Base-by-base conservation (phyloP, 2,113 vertebrate genomes). In the Gymnogyps californianus region DNA sequence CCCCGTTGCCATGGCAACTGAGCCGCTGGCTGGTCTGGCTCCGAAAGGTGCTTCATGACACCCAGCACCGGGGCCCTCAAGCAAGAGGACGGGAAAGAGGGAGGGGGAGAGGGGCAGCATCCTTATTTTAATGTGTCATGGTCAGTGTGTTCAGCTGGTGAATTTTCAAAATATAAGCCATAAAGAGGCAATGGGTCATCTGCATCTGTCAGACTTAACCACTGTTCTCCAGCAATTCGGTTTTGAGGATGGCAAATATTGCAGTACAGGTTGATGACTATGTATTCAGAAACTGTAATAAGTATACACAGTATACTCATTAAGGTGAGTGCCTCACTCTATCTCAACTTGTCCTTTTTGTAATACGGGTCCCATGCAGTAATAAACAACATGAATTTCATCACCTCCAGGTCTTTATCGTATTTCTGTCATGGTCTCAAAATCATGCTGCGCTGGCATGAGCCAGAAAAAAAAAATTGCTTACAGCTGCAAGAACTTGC, bases 401-500 rank as follows among this genome's bases (percentile, higher is more conserved):
- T 79, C 83, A 94, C 38, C 65, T 87, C 83, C 46, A 77, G 81
- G 82, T 91, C 79, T 90, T 89, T 88, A 95, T 77, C 58, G 82
- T 95, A 51, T 94, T 93, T 94, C 85, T 97, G 77, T 71, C 83
- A 66, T 64, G 76, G 82, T 92, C 83, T 90, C 46, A 86, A 75
- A 85, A 95, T 91, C 89, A 97, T 51, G 64, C 92, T 78, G 72
- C 83, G 93, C 72, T 93, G 96, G 70, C 58, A 89, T 32, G 32
- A 92, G 78, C 78, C 91, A 94, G 94, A 38, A 82, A 86, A 92
- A 74, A 96, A 82, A 58, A 92, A 93, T 34, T 91, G 95, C 96
- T 96, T 93, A 94, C 93, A 97, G 96, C 96, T 97, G 95, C 96
- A 95, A 85, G 93, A 96, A 89, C 66, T 89, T 83, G 52, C 77